Evolutionary conservation across 2,113 vertebrate genomes (phyloP).

Genomic region (Syrmaticus mikado): DNA sequence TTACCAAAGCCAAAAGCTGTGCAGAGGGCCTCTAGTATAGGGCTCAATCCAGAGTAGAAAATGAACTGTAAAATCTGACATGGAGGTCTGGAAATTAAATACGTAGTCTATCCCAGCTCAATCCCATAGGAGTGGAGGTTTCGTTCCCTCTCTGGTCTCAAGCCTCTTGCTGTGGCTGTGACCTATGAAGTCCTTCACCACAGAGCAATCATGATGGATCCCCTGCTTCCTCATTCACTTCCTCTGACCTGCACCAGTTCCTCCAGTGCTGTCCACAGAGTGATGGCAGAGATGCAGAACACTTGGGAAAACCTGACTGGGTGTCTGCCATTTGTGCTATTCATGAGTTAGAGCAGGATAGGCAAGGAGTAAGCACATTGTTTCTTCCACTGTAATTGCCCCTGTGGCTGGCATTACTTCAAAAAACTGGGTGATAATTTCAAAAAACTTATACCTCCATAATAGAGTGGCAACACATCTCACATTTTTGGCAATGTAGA

Average conservation of each 20-base stretch:
- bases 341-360: not conserved
- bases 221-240: not conserved
- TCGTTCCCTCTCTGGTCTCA: not conserved
- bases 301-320: not conserved
- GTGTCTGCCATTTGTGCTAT: not conserved
- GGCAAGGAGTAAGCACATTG: accelerated
- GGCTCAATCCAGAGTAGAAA: not conserved
- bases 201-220: not conserved
- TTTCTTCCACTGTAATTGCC: not conserved
- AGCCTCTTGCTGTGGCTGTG: not conserved
- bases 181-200: not conserved
- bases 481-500: not conserved
- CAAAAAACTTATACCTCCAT: not conserved
- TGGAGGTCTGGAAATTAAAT: not conserved
- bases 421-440: not conserved
- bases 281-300: not conserved
- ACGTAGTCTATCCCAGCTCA: not conserved
- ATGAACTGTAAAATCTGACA: not conserved
- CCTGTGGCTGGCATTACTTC: not conserved
- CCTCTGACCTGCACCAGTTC: not conserved
- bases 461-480: not conserved
- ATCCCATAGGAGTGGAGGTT: not conserved
- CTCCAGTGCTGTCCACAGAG: not conserved
- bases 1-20: not conserved
- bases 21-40: not conserved